Percentiles rank a stretch among this genome's conserved stretches.
These are phyloP conservation scores for Rhinogobius similis DNA, from an alignment of 2,113 vertebrate genomes.

Conservation along the genomic window DNA sequence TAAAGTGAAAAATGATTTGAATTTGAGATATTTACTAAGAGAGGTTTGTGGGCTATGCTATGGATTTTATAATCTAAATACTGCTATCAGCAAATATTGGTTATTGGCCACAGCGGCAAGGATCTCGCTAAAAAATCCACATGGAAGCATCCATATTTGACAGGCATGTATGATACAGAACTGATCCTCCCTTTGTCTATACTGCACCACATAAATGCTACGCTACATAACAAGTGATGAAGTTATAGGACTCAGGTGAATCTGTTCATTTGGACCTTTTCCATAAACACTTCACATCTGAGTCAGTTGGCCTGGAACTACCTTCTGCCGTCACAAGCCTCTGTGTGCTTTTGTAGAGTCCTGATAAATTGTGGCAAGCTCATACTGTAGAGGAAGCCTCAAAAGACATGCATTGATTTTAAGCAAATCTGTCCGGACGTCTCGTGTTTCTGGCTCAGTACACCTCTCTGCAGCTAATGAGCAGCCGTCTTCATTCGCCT, in stretches of 20 bases:
- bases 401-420: conserved; percentile 58
- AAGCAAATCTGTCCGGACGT: conserved; percentile 61
- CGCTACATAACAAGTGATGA: conserved; percentile 51
- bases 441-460: conserved; percentile 52
- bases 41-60: no score
- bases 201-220: background rate
- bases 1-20: no score
- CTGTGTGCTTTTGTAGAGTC: conserved; percentile 24
- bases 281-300: background rate
- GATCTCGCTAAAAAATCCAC: no score
- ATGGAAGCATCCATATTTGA: background rate
- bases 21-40: no score
- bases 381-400: conserved; percentile 45
- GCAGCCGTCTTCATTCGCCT: conserved; percentile 55
- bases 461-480: conserved; percentile 72
- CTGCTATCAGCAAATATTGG: no score
- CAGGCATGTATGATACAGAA: background rate
- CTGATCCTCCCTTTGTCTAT: conserved; percentile 47
- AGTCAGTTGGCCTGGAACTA: conserved; percentile 7
- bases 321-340: conserved; percentile 9
- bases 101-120: no score
- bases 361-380: conserved; percentile 44
- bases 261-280: conserved; percentile 40
- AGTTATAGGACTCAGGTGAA: conserved; percentile 45
- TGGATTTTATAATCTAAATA: no score